phyloP scores from a whole-genome alignment of 2,113 vertebrate species.

The Rhombomys opimus region DNA sequence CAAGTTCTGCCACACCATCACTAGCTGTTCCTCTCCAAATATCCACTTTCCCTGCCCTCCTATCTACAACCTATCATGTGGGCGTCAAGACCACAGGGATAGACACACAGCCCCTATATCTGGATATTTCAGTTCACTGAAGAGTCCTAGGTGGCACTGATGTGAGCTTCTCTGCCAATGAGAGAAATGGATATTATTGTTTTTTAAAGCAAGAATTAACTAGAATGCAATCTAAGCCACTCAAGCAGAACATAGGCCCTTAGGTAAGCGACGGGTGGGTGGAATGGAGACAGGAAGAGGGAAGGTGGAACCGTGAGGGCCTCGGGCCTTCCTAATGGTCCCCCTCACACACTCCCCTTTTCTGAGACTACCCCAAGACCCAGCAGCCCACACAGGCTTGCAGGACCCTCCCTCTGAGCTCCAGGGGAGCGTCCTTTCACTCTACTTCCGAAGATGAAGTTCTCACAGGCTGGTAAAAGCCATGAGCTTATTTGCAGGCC shows the following conservation, averaged over 20 bases:
- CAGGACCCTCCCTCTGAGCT: neutral
- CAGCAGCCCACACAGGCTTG: neutral
- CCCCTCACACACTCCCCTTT: neutral
- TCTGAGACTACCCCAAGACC: neutral
- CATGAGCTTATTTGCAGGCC: constrained; percentile 79
- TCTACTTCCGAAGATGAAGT: constrained; percentile 50
- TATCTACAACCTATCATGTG: neutral
- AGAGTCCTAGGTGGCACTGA: neutral
- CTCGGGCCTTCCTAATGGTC: neutral
- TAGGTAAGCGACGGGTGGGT: neutral
- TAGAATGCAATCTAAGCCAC: neutral
- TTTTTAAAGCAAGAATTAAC: neutral
- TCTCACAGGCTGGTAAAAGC: constrained; percentile 76
- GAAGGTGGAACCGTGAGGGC: neutral
- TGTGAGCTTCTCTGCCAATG: neutral
- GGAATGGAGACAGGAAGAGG: too few relatives aligned
- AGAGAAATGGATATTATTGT: neutral
- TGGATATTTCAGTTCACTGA: neutral
- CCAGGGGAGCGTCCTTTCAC: constrained; percentile 43
- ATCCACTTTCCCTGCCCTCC: neutral
- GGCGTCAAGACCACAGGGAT: neutral
- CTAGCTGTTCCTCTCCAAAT: neutral
- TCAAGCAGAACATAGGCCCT: neutral
- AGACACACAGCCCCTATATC: neutral
- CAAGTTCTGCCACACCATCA: neutral